phyloP scores from a whole-genome alignment of 2,888 invertebrate genomes.

The Nemotelus nigrinus region DNA sequence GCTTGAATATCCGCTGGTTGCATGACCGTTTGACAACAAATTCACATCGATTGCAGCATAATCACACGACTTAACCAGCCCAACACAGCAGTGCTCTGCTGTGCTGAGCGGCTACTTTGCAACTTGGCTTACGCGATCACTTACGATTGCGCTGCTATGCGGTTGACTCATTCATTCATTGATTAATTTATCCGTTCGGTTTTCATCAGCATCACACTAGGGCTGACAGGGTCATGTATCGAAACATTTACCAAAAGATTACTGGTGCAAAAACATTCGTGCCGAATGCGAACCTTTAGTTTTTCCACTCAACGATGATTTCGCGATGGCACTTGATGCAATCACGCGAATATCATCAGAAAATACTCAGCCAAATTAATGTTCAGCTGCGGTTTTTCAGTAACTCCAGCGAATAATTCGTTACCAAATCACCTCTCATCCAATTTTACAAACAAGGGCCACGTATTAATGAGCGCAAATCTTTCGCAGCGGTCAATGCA shows the following conservation, averaged over 20 bases:
- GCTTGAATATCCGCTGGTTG: neutral
- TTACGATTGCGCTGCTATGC: constrained; percentile 5
- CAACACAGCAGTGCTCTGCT: too few relatives aligned
- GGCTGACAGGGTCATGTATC: neutral
- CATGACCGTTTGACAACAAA: constrained; percentile 35
- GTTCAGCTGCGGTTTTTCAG: too few relatives aligned
- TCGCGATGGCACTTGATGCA: neutral
- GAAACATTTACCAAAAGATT: too few relatives aligned
- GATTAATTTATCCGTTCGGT: constrained; percentile 4
- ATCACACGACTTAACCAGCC: neutral
- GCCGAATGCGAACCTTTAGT: neutral
- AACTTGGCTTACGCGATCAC: constrained; percentile 20
- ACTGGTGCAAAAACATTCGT: neutral
- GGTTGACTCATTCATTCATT: constrained; percentile 31
- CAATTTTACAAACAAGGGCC: too few relatives aligned
- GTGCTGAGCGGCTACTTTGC: constrained; percentile 3
- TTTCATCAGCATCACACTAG: neutral
- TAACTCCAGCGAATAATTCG: too few relatives aligned
- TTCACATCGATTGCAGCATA: constrained; percentile 17
- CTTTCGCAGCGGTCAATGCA: too few relatives aligned
- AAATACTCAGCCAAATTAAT: too few relatives aligned
- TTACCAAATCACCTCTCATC: too few relatives aligned
- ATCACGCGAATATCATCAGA: too few relatives aligned
- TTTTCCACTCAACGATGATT: neutral
- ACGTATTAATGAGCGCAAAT: too few relatives aligned